Conservation (phyloP, 2,113 vertebrate species). For the Ageneiosus marmoratus region DNA sequence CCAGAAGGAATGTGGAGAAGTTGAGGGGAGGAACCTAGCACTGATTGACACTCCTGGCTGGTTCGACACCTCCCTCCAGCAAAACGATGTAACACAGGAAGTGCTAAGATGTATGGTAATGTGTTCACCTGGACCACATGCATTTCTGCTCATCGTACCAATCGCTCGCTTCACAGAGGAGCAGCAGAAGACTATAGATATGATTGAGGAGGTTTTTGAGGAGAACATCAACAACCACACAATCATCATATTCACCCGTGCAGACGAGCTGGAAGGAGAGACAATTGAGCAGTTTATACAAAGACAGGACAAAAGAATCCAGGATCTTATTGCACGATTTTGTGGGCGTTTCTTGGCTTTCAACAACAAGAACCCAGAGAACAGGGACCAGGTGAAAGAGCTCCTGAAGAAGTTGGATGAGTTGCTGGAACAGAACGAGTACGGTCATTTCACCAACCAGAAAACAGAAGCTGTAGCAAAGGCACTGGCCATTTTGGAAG, state of each 20-base stretch:
- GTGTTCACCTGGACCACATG: constrained; percentile 52
- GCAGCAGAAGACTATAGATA: constrained; percentile 15
- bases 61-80: constrained; percentile 28
- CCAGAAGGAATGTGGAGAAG: neutral
- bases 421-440: constrained; percentile 11
- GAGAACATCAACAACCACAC: constrained; percentile 29
- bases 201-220: constrained; percentile 28
- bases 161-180: constrained; percentile 42
- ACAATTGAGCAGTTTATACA: constrained; percentile 41
- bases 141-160: constrained; percentile 42
- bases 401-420: constrained; percentile 38
- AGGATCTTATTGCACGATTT: constrained; percentile 31
- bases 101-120: constrained; percentile 20
- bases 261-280: constrained; percentile 34
- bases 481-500: neutral
- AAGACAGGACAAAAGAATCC: neutral
- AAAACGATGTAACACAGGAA: neutral
- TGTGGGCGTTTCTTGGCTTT: constrained; percentile 36
- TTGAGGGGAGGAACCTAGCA: constrained; percentile 5
- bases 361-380: constrained; percentile 33
- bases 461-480: neutral
- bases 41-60: constrained; percentile 51
- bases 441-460: constrained; percentile 8
- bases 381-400: constrained; percentile 34
- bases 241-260: constrained; percentile 48